Base-by-base conservation (phyloP, 1,140 invertebrate species). In the Riptortus pedestris region DNA sequence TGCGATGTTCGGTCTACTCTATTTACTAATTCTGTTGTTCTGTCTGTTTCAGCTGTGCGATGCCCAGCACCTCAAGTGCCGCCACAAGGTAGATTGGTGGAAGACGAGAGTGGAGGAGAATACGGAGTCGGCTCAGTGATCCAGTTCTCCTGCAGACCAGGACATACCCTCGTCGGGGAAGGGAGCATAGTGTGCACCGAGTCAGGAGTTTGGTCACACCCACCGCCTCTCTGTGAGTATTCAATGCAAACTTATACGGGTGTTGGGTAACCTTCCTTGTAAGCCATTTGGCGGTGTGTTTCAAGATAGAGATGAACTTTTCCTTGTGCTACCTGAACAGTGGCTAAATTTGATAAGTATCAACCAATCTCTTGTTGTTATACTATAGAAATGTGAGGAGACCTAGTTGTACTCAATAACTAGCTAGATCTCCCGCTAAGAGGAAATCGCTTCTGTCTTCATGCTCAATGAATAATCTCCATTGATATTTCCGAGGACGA, bases 141-240 rank as follows among this genome's bases (percentile, higher is more conserved):
- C 52, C 85, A 86, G 70, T 91, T 89, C 72, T 79, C 84, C 29
- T 92, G 90, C 71, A 70, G 79, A 77, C 70, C 82, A 77, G 67
- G 83, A 0, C 85, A 86, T 72, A 79, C 84, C 64, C 75, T 92
- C 2, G 78, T 87, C 43, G 90, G 90, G 1, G 86, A 91, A 73
- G 80, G 82, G 0, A 86, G 85, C 27, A 85, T 89, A 65, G 87
- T 91, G 20, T 93, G 90, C 74, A 89, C 85, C 18, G 88, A 91
- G 74, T 87, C 84, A 67, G 90, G 90, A 38, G 85, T 84, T 67
- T 93, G 90, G 90, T 90, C 88, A 9, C 86, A 90, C 73, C 82
- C 86, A 60, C 80, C 87, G n/a, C 90, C 90, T 65, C 82, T 86
- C 71, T 93, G 90, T 77, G 77, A 84, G 77, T 73, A 74, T 22